Percentiles rank a stretch among this genome's conserved stretches.
Conservation (phyloP, 2,113 vertebrate species). For the Misgurnus mizolepis region DNA sequence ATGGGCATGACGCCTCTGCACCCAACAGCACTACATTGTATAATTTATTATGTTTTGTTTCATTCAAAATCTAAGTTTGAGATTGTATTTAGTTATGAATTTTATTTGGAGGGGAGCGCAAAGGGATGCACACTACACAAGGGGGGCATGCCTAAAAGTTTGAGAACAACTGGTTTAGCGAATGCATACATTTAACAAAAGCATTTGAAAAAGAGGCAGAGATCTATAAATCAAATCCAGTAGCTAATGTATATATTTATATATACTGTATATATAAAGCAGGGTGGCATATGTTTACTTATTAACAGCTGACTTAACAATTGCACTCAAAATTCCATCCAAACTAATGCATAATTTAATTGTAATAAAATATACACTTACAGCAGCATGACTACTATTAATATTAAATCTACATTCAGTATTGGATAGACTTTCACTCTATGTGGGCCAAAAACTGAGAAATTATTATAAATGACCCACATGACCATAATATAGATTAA, state of each 20-base stretch:
- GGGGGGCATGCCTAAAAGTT: no score
- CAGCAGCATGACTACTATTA: no score
- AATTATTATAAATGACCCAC: background rate
- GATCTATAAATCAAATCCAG: conserved; percentile 1
- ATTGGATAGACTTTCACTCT: background rate
- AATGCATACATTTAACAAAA: background rate
- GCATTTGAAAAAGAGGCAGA: background rate
- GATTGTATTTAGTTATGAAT: no score
- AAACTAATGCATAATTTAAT: background rate
- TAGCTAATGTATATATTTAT: background rate
- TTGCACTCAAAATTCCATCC: background rate
- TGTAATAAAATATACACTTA: background rate
- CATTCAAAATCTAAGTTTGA: no score
- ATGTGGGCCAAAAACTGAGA: background rate
- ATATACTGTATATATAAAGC: background rate
- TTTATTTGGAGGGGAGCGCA: no score
- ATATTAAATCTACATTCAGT: background rate
- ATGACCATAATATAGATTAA: background rate
- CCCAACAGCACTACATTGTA: no score
- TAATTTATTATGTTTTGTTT: no score
- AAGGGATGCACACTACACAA: no score
- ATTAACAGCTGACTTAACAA: no score
- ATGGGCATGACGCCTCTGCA: no score
- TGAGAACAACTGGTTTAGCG: background rate
- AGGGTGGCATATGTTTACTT: no score